Evolutionary conservation across 2,113 vertebrate species (phyloP).

Genomic region (Quiscalus mexicanus): DNA sequence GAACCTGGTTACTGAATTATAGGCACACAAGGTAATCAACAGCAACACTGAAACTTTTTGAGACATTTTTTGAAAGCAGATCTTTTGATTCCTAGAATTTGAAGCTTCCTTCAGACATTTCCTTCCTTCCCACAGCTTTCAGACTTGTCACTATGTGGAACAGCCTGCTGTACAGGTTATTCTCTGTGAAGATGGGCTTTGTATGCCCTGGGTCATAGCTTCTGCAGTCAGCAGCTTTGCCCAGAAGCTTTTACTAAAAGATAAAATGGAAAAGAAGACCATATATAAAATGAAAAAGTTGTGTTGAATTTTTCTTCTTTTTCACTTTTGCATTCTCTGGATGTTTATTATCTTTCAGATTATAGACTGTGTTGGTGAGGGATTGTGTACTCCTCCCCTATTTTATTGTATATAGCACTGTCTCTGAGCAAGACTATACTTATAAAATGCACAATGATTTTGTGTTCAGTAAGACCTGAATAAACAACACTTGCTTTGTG

Average conservation of each 20-base stretch:
- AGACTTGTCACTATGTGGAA: background rate
- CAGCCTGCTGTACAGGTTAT: background rate
- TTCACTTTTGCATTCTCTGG: background rate
- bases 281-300: background rate
- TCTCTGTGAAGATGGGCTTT: background rate
- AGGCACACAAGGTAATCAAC: background rate
- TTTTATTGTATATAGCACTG: background rate
- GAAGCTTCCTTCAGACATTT: background rate
- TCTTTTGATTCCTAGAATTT: background rate
- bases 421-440: background rate
- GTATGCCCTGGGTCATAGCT: background rate
- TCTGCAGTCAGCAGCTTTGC: background rate
- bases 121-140: background rate
- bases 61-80: background rate
- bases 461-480: background rate
- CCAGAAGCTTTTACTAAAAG: background rate
- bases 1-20: background rate
- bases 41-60: background rate
- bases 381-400: background rate
- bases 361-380: background rate
- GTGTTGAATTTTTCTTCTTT: background rate
- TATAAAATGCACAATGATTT: background rate
- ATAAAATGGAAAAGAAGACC: background rate
- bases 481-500: background rate
- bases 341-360: background rate